Evolutionary conservation across 2,888 invertebrate genomes (phyloP).

Genomic region (Trachelus troglodyta): DNA sequence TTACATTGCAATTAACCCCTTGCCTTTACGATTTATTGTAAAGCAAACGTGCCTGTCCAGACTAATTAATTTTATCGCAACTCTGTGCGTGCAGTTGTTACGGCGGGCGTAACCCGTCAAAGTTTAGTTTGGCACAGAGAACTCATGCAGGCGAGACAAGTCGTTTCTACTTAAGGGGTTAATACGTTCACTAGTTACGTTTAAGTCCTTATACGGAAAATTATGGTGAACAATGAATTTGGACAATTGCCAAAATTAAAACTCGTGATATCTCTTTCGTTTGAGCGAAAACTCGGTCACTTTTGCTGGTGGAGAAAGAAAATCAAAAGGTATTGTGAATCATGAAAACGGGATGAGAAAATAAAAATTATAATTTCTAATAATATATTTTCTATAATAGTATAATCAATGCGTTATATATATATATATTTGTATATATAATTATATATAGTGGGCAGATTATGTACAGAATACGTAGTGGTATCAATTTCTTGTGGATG

Average conservation of each 20-base stretch:
- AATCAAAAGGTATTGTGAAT: slow-evolving; percentile 13
- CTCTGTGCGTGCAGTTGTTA: no score
- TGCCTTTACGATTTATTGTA: no score
- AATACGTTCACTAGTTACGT: neutral
- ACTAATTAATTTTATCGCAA: no score
- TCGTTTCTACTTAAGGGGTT: no score
- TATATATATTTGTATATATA: slow-evolving; percentile 41
- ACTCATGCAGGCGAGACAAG: no score
- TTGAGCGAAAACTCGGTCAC: neutral
- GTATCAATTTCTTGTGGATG: slow-evolving; percentile 48
- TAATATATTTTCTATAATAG: slow-evolving; percentile 62
- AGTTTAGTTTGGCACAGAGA: no score
- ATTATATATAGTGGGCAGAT: slow-evolving; percentile 44
- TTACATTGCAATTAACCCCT: neutral
- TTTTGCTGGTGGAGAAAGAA: neutral
- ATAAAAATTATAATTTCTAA: slow-evolving; percentile 56
- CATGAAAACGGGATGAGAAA: slow-evolving; percentile 29
- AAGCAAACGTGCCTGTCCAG: no score
- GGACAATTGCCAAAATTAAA: neutral
- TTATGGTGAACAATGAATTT: neutral
- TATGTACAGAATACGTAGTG: slow-evolving; percentile 63
- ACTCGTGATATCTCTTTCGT: neutral
- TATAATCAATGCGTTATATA: slow-evolving; percentile 56
- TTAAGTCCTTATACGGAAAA: neutral
- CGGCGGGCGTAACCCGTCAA: no score